phyloP scores from a whole-genome alignment of 2,888 invertebrate genomes.

The Palloptera scutellata region DNA sequence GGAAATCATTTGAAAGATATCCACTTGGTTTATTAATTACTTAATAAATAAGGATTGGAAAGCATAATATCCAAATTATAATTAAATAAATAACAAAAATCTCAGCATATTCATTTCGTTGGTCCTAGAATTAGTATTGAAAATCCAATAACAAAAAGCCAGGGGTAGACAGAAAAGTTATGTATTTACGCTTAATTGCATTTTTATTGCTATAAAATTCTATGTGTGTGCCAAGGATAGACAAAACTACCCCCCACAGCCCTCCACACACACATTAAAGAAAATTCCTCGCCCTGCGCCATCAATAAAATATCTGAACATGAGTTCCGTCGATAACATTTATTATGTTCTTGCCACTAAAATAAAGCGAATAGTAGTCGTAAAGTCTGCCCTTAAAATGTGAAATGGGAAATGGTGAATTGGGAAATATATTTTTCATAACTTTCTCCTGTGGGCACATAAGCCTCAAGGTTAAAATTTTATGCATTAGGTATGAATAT shows the following conservation, averaged over 20 bases:
- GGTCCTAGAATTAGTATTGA: no score
- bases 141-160: no score
- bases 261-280: conserved; percentile 5
- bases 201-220: conserved; percentile 32
- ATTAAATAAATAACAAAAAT: no score
- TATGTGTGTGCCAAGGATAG: conserved; percentile 5
- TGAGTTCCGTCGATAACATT: neutral
- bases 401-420: neutral
- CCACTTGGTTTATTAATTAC: no score
- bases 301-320: neutral
- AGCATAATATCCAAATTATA: no score
- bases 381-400: neutral
- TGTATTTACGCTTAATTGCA: conserved; percentile 32
- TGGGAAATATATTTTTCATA: neutral
- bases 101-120: no score
- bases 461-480: conserved; percentile 16
- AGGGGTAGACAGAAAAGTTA: neutral
- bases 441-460: conserved; percentile 11
- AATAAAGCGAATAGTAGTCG: neutral
- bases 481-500: neutral
- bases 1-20: no score
- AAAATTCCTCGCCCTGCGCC: neutral
- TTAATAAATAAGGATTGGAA: no score
- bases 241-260: conserved; percentile 19
- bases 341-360: neutral